These are phyloP conservation scores for Tretioscincus oriximinensis DNA, from an alignment of 2,113 vertebrate species.

Conservation along the genomic window DNA sequence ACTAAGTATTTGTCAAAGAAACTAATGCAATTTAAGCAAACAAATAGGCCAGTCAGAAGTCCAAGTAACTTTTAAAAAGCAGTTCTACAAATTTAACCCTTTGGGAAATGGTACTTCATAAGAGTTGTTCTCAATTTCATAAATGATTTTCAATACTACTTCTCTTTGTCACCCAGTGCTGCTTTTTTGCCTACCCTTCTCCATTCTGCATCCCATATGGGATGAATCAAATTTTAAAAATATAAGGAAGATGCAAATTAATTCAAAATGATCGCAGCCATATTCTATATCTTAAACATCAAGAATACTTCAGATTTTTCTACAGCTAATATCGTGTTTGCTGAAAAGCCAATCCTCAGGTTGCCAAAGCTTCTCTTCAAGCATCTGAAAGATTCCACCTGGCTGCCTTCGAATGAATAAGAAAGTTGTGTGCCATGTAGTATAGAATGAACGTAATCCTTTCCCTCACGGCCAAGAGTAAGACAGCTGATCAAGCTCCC, in stretches of 20 bases:
- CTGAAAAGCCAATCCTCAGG: neutral
- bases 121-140: neutral
- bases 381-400: neutral
- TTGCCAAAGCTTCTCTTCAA: neutral
- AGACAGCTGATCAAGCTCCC: conserved; percentile 19
- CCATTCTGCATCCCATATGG: neutral
- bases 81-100: neutral
- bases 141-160: neutral
- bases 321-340: neutral
- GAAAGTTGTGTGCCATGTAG: neutral
- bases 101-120: neutral
- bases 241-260: neutral
- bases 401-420: neutral
- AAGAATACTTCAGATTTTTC: neutral
- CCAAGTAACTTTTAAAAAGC: neutral
- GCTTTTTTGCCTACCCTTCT: neutral
- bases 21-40: neutral
- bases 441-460: neutral
- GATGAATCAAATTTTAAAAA: conserved; percentile 22
- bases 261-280: neutral
- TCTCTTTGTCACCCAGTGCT: neutral
- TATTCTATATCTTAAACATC: neutral
- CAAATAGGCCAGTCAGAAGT: neutral
- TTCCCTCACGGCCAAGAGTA: neutral
- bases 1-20: neutral